Evolutionary conservation across 2,113 vertebrate species (phyloP), one percentile per base, ranked within the genome.

Genomic region (Ceyx melanurus): DNA sequence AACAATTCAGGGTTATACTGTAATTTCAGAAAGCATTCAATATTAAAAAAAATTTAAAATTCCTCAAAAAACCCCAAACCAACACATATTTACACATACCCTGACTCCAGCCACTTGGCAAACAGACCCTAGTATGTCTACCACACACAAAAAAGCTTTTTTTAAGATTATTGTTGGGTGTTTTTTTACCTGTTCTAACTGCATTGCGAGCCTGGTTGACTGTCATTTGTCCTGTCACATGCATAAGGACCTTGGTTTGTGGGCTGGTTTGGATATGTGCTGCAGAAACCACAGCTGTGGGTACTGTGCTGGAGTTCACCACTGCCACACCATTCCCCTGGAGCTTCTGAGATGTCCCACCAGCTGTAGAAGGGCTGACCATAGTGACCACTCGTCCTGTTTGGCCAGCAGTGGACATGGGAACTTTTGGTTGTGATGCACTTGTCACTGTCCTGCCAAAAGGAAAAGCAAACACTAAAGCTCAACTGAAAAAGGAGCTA

Each of bases 191-290:
- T 97, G 99, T 99, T 95, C 99, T 97, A 92, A 98, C 99, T 5
- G 98, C 98, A 45, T 97, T 99, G 86, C 99, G 99, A 85, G 99
- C 99, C 97, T 99, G 99, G 95, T 98, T 99, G 72, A 99, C 99
- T 1, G 99, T 99, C 99, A 99, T 99, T 97, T 99, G 99, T 40
- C 99, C 98, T 11, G 97, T 98, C 97, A 99, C 97, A 0, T 99
- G 99, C 98, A 99, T 94, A 20, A 99, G 97, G 80, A 98, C 98
- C 96, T 99, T 99, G 9, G 99, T 97, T 97, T 99, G 99, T 0
- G 99, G 99, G 65, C 98, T 98, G 2, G 98, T 98, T 81, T 99
- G 98, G 58, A 98, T 97, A 75, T 99, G 99, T 18, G 98, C 98
- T 28, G 98, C 98, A 7, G 99, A 97, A 40, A 98, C 98, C 82